Evolutionary conservation across 2,113 vertebrate species (phyloP).

Genomic region (Trochalopteron elliotii): DNA sequence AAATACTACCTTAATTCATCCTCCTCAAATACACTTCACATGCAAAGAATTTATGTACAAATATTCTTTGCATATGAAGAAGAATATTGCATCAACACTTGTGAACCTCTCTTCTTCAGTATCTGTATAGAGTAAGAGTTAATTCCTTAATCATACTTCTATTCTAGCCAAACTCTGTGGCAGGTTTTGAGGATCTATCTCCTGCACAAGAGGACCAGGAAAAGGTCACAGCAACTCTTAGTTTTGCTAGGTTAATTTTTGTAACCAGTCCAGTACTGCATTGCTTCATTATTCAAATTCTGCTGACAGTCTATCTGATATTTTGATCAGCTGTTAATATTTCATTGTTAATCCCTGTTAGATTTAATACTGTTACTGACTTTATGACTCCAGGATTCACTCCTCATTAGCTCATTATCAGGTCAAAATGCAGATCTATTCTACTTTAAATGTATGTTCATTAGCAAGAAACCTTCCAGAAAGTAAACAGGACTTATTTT

Average conservation of each 20-base stretch:
- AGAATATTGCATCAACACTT: not conserved
- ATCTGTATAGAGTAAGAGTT: not conserved
- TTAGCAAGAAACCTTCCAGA: not conserved
- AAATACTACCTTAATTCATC: not conserved
- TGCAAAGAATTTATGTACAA: not conserved
- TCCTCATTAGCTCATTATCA: not conserved
- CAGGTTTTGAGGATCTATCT: not conserved
- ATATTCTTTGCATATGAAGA: not conserved
- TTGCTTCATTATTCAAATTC: constrained; percentile 11
- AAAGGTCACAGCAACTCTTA: not conserved
- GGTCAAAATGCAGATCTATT: not conserved
- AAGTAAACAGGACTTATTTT: not conserved
- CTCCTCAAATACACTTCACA: not conserved
- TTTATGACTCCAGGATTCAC: not conserved
- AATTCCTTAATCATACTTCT: not conserved
- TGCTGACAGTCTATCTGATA: not conserved
- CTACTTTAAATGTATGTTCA: not conserved
- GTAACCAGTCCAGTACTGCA: not conserved
- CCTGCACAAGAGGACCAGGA: not conserved
- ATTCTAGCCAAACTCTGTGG: not conserved
- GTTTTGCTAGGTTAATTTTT: not conserved
- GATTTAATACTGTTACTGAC: not conserved
- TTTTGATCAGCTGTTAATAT: constrained; percentile 39
- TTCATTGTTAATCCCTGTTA: constrained; percentile 20
- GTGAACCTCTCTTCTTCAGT: not conserved